phyloP scores from a whole-genome alignment of 1,140 invertebrate species.

The Eubasilissa regina region DNA sequence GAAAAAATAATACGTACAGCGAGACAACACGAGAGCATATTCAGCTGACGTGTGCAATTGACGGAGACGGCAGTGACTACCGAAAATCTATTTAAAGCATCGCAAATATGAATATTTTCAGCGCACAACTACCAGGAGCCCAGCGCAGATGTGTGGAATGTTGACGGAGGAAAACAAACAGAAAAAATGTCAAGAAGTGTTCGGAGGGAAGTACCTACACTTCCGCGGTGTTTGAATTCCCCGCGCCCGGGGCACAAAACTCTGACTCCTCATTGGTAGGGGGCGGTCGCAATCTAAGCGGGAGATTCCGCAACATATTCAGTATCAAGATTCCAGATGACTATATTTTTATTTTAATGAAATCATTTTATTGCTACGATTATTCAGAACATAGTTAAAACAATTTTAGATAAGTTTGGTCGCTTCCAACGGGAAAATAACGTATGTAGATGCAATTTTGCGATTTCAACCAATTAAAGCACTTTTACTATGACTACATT shows the following conservation, averaged over 20 bases:
- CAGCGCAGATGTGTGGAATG: neutral
- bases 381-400: too few species aligned
- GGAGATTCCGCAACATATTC: neutral
- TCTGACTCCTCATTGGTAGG: neutral
- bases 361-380: too few species aligned
- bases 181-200: conserved; percentile 15
- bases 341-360: too few species aligned
- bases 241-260: neutral
- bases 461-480: too few species aligned
- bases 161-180: conserved; percentile 33
- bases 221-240: conserved; percentile 17
- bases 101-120: neutral
- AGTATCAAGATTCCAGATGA: neutral
- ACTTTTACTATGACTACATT: too few species aligned
- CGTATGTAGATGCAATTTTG: too few species aligned
- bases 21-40: too few species aligned
- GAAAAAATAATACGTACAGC: too few species aligned
- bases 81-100: neutral
- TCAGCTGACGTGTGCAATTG: too few species aligned
- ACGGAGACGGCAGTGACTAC: neutral
- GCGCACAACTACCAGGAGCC: neutral
- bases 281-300: neutral
- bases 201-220: neutral
- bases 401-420: too few species aligned
- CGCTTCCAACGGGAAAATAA: too few species aligned